Base-by-base conservation (phyloP, 2,113 vertebrate species). In the Aix galericulata region DNA sequence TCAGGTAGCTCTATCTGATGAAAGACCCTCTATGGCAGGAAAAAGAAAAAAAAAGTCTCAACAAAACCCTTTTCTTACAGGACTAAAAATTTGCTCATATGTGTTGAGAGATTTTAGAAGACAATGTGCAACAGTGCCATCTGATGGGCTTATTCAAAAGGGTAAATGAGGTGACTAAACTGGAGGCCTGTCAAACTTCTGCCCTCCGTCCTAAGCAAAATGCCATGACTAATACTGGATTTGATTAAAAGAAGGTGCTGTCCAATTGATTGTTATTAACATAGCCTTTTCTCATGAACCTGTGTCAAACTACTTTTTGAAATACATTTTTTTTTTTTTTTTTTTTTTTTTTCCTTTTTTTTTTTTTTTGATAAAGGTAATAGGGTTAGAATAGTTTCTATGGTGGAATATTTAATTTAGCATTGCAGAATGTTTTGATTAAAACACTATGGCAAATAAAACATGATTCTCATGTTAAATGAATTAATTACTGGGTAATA, bases 101-200 rank as follows among this genome's bases (percentile, higher is more conserved):
- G 34, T 67, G 7, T 42, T 31, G 55, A 58, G 44, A 74, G 20
- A 38, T 50, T 8, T 81, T 89, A 42, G 17, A 86, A 82, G 93
- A 66, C n/a, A 23, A 4, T 48, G 66, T 92, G 29, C 91, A 96
- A 96, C 93, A 94, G 93, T 92, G 95, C 96, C 96, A 96, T 87
- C 96, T 96, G 74, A 96, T 94, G 96, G 95, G 77, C 90, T 92
- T 60, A 17, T 50, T 89, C 81, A 69, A 96, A 86, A 95, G 89
- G 73, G 62, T 78, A 89, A 90, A 93, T 83, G 58, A 88, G 80
- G 66, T 79, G 73, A 90, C 0, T 0, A 56, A 40, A 25, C 58
- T 60, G 55, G 16, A 52, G 52, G 29, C 40, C 42, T 34, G 38
- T 15, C 36, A 71, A 81, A 29, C 25, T 74, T 25, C n/a, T 71